Percentiles rank a stretch among this genome's conserved stretches.
phyloP scores from a whole-genome alignment of 2,113 vertebrate genomes.

The Erythrocercus mccallii region DNA sequence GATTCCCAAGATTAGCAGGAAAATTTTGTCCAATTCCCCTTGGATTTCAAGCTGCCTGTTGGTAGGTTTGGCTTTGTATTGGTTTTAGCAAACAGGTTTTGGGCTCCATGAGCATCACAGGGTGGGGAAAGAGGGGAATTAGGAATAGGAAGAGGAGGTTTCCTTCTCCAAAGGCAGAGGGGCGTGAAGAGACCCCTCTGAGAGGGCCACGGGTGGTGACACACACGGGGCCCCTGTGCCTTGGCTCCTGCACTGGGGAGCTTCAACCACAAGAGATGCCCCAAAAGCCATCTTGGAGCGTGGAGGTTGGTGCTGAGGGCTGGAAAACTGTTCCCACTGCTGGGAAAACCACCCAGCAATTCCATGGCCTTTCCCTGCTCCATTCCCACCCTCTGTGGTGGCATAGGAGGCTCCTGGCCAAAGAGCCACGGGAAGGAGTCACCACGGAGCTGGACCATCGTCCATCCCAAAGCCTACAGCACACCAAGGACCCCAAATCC shows the following conservation, averaged over 20 bases:
- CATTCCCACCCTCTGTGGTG: neutral
- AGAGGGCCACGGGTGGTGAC: fast-evolving
- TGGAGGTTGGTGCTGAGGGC: neutral
- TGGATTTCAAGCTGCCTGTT: neutral
- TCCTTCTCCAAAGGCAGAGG: neutral
- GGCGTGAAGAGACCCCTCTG: neutral
- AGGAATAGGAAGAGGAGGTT: neutral
- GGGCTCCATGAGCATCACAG: neutral
- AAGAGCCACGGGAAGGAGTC: neutral
- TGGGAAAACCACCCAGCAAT: neutral
- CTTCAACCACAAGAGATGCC: neutral
- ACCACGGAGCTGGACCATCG: fast-evolving
- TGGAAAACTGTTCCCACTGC: neutral
- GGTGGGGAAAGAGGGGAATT: neutral
- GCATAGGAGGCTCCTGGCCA: fast-evolving
- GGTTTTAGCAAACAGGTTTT: neutral
- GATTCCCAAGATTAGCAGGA: neutral
- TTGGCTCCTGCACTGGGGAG: neutral
- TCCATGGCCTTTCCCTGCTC: neutral
- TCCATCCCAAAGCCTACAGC: neutral
- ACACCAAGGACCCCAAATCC: fast-evolving
- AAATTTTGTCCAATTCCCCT: neutral
- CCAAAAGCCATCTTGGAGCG: fast-evolving
- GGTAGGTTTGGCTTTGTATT: neutral
- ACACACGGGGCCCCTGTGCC: fast-evolving